Evolutionary conservation across 2,113 vertebrate genomes (phyloP), one percentile per base, ranked within the genome.

Genomic region (Hemichromis elongatus): DNA sequence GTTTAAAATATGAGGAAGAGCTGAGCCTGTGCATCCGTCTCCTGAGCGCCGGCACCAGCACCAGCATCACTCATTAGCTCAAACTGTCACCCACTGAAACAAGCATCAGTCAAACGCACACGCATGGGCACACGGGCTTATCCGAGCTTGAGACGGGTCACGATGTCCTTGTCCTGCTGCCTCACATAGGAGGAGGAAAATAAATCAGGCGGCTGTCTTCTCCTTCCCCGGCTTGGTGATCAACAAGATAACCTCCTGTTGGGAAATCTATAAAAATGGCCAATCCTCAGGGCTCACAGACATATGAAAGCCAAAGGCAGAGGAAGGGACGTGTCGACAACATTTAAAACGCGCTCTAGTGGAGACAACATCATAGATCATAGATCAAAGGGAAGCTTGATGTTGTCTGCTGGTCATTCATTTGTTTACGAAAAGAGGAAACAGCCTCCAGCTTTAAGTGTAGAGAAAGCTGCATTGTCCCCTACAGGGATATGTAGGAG

Each of bases 171-270:
- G 91, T 86, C 86, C 80, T 7, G 63, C 57, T 55, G 88, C 47
- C 88, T 86, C 77, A 59, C 54, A 80, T 47, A 52, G 77, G 79
- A 82, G 87, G 86, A 92, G 92, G 83, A 85, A 78, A 19, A 93
- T 93, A 90, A 94, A 95, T 94, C 88, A 93, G 30, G 8, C 8
- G 8, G 19, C 89, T 70, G 84, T 89, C 88, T 81, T 55, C 88
- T 87, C 82, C 86, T 73, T 78, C 92, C 86, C 26, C 28, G 24
- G 73, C 54, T 88, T 35, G 53, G 55, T 88, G 90, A 94, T 93
- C 89, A 85, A 84, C 86, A 89, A 92, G 86, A 95, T 95, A 93
- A 92, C 80, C 88, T 81, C 87, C 81, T 26, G 59, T 89, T 92
- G 88, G 88, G 89, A 94, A 87, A 93, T 92, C 88, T 84, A 92